Evolutionary conservation across 2,888 invertebrate genomes (phyloP), one percentile per base, ranked within the genome.

Genomic region (Phorcus lineatus): DNA sequence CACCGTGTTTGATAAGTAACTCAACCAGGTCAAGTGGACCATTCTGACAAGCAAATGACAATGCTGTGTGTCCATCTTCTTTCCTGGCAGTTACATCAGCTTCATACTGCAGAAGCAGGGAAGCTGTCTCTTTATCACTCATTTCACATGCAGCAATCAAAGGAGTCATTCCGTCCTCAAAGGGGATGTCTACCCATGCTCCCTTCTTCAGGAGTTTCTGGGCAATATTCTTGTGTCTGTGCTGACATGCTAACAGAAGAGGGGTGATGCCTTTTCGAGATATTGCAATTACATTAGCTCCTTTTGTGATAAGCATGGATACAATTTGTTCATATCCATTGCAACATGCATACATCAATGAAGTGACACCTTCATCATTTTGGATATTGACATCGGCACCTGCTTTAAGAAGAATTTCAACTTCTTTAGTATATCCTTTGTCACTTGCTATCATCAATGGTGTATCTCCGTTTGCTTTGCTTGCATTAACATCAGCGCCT

Each of bases 351-450:
- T 87, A 86, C 80, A 89, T 89, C 53, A 90, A 77, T 11, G 89
- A 86, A 16, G 89, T 88, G 81, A 84, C 85, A 11, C 90, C 90
- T 76, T 89, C 86, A 53, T 90, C 83, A 78, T 91, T 89, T 13
- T 86, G 83, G 77, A 88, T 80, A 81, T 91, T 88, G 19, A 87
- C 81, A 36, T 89, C 89, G 11, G 87, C 87, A 22, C 80, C 86
- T 13, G 88, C 86, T 77, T 86, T 84, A 1, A 90, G 85, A 57
- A 90, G 87, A 55, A 88, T 80, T 75, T 84, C 85, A 6, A 86
- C 85, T 7, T 89, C 80, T 19, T 89, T 89, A 9, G 83, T 74
- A 70, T 83, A 86, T 0, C 88, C 86, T 1, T 79, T 83, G 2
- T 85, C 83, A 16, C 88, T 88, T 17, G 89, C 86, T 40, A 87